A percentile compares a stretch with the other conserved stretches of the same genome.
Conservation (phyloP, 2,888 invertebrate species). For the Mechanitis messenoides region DNA sequence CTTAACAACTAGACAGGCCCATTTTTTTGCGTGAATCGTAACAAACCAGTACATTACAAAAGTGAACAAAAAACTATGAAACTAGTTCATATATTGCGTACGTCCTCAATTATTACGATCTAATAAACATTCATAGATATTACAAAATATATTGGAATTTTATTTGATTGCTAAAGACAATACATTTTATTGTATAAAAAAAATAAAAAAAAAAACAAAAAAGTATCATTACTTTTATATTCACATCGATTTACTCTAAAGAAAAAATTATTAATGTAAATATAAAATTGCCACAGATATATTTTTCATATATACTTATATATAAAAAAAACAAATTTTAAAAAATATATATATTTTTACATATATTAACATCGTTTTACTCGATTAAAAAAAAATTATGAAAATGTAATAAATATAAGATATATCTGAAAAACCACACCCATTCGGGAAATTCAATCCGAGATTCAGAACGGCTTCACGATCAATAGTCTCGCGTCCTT, state of each 20-base stretch:
- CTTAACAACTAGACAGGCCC: background rate
- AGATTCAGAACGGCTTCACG: conserved; percentile 50
- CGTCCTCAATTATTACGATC: conserved; percentile 45
- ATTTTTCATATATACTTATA: no score
- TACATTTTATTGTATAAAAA: no score
- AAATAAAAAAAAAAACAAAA: no score
- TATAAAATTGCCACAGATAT: no score
- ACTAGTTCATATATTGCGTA: conserved; percentile 12
- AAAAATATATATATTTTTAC: no score
- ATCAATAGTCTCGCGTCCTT: conserved; percentile 66
- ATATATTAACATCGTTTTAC: no score
- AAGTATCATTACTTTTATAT: no score
- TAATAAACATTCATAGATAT: conserved; percentile 43
- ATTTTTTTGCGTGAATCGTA: background rate
- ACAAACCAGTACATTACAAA: background rate
- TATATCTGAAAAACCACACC: conserved; percentile 3
- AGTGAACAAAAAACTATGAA: background rate
- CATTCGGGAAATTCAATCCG: conserved; percentile 1
- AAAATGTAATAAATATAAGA: background rate
- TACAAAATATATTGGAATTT: conserved; percentile 28
- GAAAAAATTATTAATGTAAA: no score
- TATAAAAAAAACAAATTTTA: no score
- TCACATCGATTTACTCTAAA: no score
- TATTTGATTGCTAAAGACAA: background rate
- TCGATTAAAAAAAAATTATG: background rate